Evolutionary conservation across 2,888 invertebrate genomes (phyloP).

Genomic region (Meiosimyza decipiens): DNA sequence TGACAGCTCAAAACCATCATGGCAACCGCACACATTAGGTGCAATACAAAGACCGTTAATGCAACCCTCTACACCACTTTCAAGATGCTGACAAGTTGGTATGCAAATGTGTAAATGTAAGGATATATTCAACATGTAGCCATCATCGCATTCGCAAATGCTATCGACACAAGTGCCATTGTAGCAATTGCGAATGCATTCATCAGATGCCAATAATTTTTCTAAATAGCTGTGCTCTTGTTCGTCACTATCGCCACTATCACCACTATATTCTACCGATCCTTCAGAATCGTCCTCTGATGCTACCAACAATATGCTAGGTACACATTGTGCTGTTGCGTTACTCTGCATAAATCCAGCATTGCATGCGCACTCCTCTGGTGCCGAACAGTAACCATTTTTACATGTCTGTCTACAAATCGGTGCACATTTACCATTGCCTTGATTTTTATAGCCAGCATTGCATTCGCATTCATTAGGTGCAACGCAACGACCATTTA

Average conservation of each 20-base stretch:
- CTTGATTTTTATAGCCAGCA: slow-evolving; percentile 42
- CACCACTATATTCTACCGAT: not conserved
- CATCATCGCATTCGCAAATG: slow-evolving; percentile 51
- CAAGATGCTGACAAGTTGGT: slow-evolving; percentile 36
- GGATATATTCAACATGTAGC: slow-evolving; percentile 36
- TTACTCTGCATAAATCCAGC: slow-evolving; percentile 34
- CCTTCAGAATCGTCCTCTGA: slow-evolving; percentile 8
- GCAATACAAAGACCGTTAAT: slow-evolving; percentile 53
- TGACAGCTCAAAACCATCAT: slow-evolving; percentile 38
- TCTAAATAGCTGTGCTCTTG: not conserved
- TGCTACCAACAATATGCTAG: slow-evolving; percentile 35
- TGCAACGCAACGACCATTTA: slow-evolving; percentile 61
- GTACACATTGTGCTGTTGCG: not conserved
- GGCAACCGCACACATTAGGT: slow-evolving; percentile 53
- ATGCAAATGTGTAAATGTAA: slow-evolving; percentile 39
- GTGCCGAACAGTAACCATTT: slow-evolving; percentile 58
- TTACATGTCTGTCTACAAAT: slow-evolving; percentile 45
- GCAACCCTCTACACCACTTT: slow-evolving; percentile 45
- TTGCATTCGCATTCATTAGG: slow-evolving; percentile 50
- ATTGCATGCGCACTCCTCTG: slow-evolving; percentile 52
- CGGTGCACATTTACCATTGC: slow-evolving; percentile 40
- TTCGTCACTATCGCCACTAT: not conserved
- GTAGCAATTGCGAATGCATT: slow-evolving; percentile 34
- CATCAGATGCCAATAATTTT: not conserved
- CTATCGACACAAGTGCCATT: slow-evolving; percentile 59